Evolutionary conservation across 2,113 vertebrate genomes (phyloP), one percentile per base, ranked within the genome.

Genomic region (Mola mola): DNA sequence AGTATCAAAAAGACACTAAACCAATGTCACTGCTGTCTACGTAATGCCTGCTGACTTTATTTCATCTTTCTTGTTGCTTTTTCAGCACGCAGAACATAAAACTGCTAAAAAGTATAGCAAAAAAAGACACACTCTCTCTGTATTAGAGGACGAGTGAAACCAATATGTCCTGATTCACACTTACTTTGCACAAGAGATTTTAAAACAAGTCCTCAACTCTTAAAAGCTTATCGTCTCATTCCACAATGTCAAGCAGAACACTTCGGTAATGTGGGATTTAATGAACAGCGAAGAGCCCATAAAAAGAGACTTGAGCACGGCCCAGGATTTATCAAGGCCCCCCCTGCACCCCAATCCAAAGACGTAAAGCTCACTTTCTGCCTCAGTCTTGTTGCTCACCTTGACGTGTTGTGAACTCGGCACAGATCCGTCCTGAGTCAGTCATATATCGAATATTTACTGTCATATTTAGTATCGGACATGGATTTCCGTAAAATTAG

Each of bases 221-320:
- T 65, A 65, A 82, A 61, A 61, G 13, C 21, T 48, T 7, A 16
- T 9, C 16, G 22, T 46, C 69, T 66, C 22, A 2, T 73, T 72
- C 66, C 59, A 44, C 72, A 77, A 83, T 63, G 72, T 78, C 73
- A 81, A 68, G 59, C 59, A 75, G 66, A 74, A 73, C 80, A 72
- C 70, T 60, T 70, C 58, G 52, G 49, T 75, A 79, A 90, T 83
- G 64, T 82, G 68, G 64, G 73, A 75, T 82, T 73, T 86, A 88
- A 90, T 82, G 83, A 55, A 16, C 79, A 53, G 72, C 82, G 79
- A 87, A 73, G 66, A 50, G 73, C 46, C 37, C 59, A 65, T 86
- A 78, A 86, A 34, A 85, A 56, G 81, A 78, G 44, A 72, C 62
- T 46, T 67, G 52, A 49, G 63, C 56, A 37, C 2, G 11, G 70